Evolutionary conservation across 2,113 vertebrate species (phyloP), one percentile per base, ranked within the genome.

Genomic region (Alexandromys fortis): DNA sequence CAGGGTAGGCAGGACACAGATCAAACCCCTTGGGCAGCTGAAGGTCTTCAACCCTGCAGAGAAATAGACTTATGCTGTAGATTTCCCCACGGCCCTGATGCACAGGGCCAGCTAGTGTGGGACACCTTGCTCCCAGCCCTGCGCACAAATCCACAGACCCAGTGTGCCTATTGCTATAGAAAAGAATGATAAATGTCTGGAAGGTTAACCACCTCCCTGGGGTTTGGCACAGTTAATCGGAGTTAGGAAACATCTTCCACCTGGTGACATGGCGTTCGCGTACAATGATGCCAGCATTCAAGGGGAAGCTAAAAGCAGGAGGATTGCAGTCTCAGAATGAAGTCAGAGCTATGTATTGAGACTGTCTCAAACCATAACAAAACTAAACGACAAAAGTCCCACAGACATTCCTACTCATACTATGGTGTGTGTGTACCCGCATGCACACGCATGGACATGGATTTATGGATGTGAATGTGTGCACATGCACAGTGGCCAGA

Each of bases 241-340:
- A 55, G 42, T 22, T 65, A 33, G 28, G n/a, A 58, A 72, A 55
- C 47, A 70, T 55, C 86, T 72, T 72, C 35, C 13, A 28, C 4
- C 65, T 72, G 47, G 13, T 0, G 13, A 58, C 19, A 58, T 72
- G 47, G 12, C 14, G 7, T 24, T 28, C 22, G 10, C 0, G 0
- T 38, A 28, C n/a, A 85, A 16, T 52, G 45, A 52, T 28, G 45
- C 33, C 85, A 72, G 33, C 67, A 72, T n/a, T 72, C 13, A 28
- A 55, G 68, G 35, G 33, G 11, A 87, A 6, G 30, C 49, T 52
- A 22, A 19, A 55, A 16, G 68, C 68, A 88, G 47, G 35, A 38
- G 68, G 7, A 55, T 28, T 55, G 68, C 8, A 38, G 33, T 13
- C 35, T 55, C 49, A 55, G 49, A n/a, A 38, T 38, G 24, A 35